Percentiles rank a stretch among this genome's conserved stretches.
These are phyloP conservation scores for Hirtodrosophila cameraria DNA, from an alignment of 2,888 invertebrate genomes.

Conservation along the genomic window DNA sequence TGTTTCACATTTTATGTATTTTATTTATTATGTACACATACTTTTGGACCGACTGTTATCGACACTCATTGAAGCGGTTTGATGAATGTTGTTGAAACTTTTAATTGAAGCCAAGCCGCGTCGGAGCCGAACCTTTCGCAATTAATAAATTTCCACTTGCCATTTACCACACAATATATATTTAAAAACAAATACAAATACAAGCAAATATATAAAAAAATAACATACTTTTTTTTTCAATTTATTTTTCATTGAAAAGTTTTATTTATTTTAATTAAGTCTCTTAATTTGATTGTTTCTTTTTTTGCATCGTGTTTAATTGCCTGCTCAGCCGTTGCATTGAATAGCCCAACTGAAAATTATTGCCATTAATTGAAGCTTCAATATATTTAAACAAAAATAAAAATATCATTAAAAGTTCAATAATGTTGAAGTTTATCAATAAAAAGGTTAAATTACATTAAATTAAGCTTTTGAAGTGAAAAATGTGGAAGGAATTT, in stretches of 20 bases:
- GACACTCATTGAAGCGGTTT: slow-evolving; percentile 61
- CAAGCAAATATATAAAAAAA: slow-evolving; percentile 8
- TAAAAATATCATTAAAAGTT: slow-evolving; percentile 17
- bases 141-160: slow-evolving; percentile 64
- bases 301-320: slow-evolving; percentile 34
- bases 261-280: slow-evolving; percentile 67
- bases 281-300: slow-evolving; percentile 48
- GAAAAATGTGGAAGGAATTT: too few relatives aligned
- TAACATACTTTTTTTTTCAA: slow-evolving; percentile 9
- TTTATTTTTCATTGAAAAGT: slow-evolving; percentile 32
- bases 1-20: slow-evolving; percentile 54
- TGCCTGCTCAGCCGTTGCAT: slow-evolving; percentile 40
- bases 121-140: slow-evolving; percentile 33
- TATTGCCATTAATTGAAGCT: slow-evolving; percentile 28
- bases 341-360: slow-evolving; percentile 37
- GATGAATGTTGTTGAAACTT: slow-evolving; percentile 71
- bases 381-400: slow-evolving; percentile 14
- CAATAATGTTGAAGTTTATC: slow-evolving; percentile 15
- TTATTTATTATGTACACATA: slow-evolving; percentile 62
- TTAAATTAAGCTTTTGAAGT: too few relatives aligned
- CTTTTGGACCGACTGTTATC: slow-evolving; percentile 67
- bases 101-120: slow-evolving; percentile 68
- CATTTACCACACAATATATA: slow-evolving; percentile 47
- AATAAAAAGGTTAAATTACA: background rate
- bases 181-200: slow-evolving; percentile 14